A percentile compares a stretch with the other conserved stretches of the same genome.
phyloP scores from a whole-genome alignment of 2,888 invertebrate genomes.

The Neoscelio sp. region DNA sequence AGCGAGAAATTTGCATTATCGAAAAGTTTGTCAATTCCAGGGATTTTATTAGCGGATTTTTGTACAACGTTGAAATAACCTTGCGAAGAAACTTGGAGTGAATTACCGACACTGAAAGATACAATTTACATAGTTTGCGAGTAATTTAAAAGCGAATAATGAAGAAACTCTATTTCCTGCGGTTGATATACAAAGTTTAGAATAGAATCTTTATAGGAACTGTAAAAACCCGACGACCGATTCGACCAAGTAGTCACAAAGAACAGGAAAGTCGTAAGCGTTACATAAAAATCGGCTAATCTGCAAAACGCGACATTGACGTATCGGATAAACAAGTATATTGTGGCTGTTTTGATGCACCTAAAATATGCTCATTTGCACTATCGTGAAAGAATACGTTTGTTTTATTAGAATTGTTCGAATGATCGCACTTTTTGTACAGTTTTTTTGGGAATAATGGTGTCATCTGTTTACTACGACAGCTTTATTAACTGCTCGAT shows the following conservation, averaged over 20 bases:
- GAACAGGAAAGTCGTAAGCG: constrained; percentile 44
- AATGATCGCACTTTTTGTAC: no score
- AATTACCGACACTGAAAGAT: constrained; percentile 48
- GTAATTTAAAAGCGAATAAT: constrained; percentile 38
- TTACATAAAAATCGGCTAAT: constrained; percentile 39
- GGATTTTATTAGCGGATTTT: constrained; percentile 33
- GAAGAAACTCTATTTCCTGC: constrained; percentile 38
- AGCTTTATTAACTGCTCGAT: no score
- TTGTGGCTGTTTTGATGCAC: constrained; percentile 11
- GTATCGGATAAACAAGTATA: constrained; percentile 17
- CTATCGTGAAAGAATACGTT: neutral
- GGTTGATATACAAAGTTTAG: constrained; percentile 27
- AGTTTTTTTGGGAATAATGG: no score
- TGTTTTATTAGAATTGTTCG: constrained; percentile 9
- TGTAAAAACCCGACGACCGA: constrained; percentile 9
- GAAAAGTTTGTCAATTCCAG: constrained; percentile 30
- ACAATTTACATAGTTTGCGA: constrained; percentile 42
- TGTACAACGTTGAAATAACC: constrained; percentile 7
- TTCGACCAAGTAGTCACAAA: constrained; percentile 16
- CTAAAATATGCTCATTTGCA: constrained; percentile 2
- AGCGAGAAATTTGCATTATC: constrained; percentile 19
- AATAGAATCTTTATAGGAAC: constrained; percentile 12
- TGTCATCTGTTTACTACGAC: no score
- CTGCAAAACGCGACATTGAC: constrained; percentile 12
- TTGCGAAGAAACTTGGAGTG: constrained; percentile 34